These are phyloP conservation scores for Abramis brama DNA, from an alignment of 2,113 vertebrate species.

Conservation along the genomic window DNA sequence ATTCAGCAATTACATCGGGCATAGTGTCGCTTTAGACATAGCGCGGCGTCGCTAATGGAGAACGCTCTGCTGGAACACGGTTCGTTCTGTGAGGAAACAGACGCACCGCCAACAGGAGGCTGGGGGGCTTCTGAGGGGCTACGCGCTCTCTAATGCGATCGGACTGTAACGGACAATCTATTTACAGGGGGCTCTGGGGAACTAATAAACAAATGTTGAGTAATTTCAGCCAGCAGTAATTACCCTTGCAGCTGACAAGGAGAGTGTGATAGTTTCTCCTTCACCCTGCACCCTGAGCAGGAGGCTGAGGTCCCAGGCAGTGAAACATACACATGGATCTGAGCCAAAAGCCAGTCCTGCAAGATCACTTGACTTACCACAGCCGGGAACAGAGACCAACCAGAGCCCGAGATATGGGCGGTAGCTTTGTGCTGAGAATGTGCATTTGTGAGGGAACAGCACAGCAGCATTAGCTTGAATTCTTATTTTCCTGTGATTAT, in stretches of 20 bases:
- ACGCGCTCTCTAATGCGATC: slow-evolving; percentile 92
- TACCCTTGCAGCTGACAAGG: slow-evolving; percentile 99
- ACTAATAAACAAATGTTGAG: slow-evolving; percentile 99
- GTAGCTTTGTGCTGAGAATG: slow-evolving; percentile 3
- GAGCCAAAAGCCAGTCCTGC: slow-evolving; percentile 87
- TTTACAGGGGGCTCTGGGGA: slow-evolving; percentile 99
- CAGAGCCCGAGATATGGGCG: background rate
- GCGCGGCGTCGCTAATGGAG: slow-evolving; percentile 88
- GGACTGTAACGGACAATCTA: slow-evolving; percentile 99
- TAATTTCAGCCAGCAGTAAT: slow-evolving; percentile 99
- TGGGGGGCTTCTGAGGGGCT: slow-evolving; percentile 82
- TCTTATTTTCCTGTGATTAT: background rate
- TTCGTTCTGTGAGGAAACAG: slow-evolving; percentile 97
- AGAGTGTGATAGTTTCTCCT: slow-evolving; percentile 99
- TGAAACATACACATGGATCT: slow-evolving; percentile 86
- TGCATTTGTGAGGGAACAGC: background rate
- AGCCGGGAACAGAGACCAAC: background rate
- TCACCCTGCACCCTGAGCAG: slow-evolving; percentile 79
- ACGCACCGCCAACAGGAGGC: slow-evolving; percentile 95
- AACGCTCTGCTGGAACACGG: slow-evolving; percentile 96
- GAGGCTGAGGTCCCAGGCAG: slow-evolving; percentile 57
- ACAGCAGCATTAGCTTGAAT: background rate
- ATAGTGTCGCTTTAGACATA: slow-evolving; percentile 76
- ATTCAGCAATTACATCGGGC: slow-evolving; percentile 61
- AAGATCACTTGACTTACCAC: slow-evolving; percentile 69